A percentile compares a stretch with the other conserved stretches of the same genome.
Evolutionary conservation across 2,797 vertebrate species (phyloP).

Genomic region (Carduelis carduelis): DNA sequence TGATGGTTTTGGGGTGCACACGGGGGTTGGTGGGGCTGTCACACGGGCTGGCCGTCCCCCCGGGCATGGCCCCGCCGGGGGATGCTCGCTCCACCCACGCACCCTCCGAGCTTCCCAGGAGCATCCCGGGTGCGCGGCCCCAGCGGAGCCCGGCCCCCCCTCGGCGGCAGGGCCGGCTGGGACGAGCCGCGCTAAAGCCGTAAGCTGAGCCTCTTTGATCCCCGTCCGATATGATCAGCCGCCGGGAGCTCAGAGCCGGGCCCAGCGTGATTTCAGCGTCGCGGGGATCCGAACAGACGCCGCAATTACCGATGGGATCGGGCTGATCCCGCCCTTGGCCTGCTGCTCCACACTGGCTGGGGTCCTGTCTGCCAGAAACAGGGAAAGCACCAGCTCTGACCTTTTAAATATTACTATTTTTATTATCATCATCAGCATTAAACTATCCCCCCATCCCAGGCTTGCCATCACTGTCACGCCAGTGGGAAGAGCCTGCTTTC

Average conservation of each 20-base stretch:
- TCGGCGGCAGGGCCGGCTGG: not conserved
- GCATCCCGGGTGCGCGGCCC: accelerated
- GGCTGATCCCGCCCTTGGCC: not conserved
- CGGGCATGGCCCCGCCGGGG: accelerated
- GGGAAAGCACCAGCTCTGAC: not conserved
- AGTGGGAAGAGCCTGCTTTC: not conserved
- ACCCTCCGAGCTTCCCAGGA: not conserved
- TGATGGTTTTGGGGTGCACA: not conserved
- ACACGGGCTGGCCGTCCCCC: not conserved
- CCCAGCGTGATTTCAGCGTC: slow-evolving; percentile 8
- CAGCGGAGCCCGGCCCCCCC: not conserved
- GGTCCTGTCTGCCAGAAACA: not conserved
- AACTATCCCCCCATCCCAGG: not conserved
- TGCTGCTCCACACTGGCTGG: not conserved
- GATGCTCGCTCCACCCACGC: not conserved
- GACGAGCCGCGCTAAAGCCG: slow-evolving; percentile 1
- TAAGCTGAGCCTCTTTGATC: slow-evolving; percentile 61
- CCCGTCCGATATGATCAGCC: slow-evolving; percentile 25
- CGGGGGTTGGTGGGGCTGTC: accelerated
- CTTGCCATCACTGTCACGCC: not conserved
- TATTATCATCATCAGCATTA: not conserved
- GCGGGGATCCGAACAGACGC: not conserved
- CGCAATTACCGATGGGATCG: not conserved
- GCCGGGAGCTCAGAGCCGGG: not conserved
- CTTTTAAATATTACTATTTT: not conserved